Conservation (phyloP, 2,113 vertebrate species). For the Laticauda colubrina region DNA sequence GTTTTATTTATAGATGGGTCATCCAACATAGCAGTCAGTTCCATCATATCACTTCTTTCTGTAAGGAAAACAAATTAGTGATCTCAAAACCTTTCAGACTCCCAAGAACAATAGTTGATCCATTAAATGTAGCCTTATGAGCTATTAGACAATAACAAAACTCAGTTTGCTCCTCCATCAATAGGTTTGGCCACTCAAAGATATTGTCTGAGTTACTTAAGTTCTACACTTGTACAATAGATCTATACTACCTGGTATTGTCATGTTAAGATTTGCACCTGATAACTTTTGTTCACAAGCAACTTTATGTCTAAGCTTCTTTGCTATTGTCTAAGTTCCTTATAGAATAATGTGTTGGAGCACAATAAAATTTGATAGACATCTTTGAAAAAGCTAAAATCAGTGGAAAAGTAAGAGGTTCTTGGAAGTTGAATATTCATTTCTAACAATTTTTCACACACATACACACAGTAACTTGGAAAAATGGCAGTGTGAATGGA, state of each 20-base stretch:
- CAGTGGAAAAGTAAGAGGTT: conserved; percentile 7
- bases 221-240: not conserved
- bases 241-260: not conserved
- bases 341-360: conserved; percentile 10
- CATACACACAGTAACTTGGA: not conserved
- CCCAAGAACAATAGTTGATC: not conserved
- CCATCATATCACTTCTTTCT: not conserved
- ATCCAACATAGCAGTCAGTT: not conserved
- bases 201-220: not conserved
- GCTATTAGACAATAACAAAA: not conserved
- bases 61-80: not conserved
- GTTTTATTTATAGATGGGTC: not conserved
- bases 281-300: not conserved
- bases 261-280: not conserved
- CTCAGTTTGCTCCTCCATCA: not conserved
- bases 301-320: conserved; percentile 9
- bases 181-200: not conserved
- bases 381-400: not conserved
- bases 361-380: conserved; percentile 23
- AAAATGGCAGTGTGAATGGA: not conserved
- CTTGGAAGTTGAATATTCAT: not conserved
- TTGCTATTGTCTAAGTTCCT: not conserved
- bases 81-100: not conserved
- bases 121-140: not conserved
- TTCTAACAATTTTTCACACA: not conserved